phyloP scores from a whole-genome alignment of 2,888 invertebrate genomes.

The Aspidiotus destructor region DNA sequence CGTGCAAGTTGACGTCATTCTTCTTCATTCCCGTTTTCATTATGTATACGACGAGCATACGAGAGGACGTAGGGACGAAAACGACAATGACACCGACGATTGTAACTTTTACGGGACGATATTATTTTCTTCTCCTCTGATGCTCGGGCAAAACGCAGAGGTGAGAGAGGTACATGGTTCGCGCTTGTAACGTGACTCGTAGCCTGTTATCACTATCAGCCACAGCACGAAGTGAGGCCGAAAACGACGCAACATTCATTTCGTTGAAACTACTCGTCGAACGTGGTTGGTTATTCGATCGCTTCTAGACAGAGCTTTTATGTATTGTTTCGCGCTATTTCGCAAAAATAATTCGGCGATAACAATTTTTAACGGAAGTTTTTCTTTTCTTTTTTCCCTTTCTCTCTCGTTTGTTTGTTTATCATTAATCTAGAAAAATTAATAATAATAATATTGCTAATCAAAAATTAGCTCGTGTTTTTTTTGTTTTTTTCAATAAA shows the following conservation, averaged over 20 bases:
- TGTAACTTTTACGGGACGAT: neutral
- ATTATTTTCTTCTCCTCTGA: neutral
- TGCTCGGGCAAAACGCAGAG: neutral
- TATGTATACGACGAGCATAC: neutral
- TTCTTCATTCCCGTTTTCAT: conserved; percentile 11
- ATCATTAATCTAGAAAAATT: too few species aligned
- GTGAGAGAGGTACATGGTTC: neutral
- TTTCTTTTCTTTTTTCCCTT: too few species aligned
- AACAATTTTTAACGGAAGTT: too few species aligned
- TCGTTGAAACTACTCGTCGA: conserved; percentile 11
- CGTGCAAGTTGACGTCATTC: conserved; percentile 17
- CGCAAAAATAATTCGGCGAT: too few species aligned
- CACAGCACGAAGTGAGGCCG: neutral
- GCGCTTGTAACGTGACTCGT: neutral
- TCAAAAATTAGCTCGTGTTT: too few species aligned
- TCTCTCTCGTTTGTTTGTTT: too few species aligned
- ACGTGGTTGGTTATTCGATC: conserved; percentile 10
- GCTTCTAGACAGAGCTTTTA: neutral
- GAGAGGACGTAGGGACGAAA: too few species aligned
- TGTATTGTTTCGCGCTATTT: too few species aligned
- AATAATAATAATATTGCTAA: too few species aligned
- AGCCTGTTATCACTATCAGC: neutral
- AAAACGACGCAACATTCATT: conserved; percentile 8
- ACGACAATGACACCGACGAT: neutral
- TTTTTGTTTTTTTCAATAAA: too few species aligned